These are phyloP conservation scores for Penelope pileata DNA, from an alignment of 2,113 vertebrate species.

Conservation along the genomic window DNA sequence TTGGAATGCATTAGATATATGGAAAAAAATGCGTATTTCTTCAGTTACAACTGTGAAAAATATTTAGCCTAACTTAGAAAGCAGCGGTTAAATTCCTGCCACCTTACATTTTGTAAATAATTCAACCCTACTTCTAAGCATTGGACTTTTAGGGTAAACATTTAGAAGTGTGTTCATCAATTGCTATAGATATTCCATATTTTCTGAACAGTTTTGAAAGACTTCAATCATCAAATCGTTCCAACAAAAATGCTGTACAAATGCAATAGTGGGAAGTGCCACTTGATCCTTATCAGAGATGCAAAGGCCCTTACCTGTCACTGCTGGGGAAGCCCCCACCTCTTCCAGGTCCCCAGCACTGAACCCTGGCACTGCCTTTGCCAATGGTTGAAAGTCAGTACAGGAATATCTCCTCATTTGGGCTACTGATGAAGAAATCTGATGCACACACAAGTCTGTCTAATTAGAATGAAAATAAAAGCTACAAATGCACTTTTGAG, in stretches of 20 bases:
- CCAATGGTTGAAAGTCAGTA: neutral
- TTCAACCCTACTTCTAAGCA: neutral
- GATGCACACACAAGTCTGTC: neutral
- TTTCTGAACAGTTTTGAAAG: neutral
- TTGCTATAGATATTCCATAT: fast-evolving
- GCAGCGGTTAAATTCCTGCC: neutral
- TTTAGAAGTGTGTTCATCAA: neutral
- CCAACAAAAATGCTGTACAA: neutral
- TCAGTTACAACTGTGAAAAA: neutral
- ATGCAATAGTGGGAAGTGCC: neutral
- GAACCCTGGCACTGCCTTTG: fast-evolving
- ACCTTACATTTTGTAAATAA: neutral
- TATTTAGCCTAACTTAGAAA: neutral
- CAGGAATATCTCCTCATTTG: neutral
- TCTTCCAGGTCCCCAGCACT: fast-evolving
- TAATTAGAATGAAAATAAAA: neutral
- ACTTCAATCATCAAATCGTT: neutral
- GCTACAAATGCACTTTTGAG: neutral
- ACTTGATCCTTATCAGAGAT: too few relatives aligned
- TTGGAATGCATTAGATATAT: neutral
- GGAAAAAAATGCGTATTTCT: neutral
- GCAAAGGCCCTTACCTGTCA: too few relatives aligned
- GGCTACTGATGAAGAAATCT: neutral
- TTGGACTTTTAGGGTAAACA: neutral
- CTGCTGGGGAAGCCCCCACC: fast-evolving